A percentile compares a stretch with the other conserved stretches of the same genome.
phyloP scores from a whole-genome alignment of 2,113 vertebrate species.

The Glaucomys volans region DNA sequence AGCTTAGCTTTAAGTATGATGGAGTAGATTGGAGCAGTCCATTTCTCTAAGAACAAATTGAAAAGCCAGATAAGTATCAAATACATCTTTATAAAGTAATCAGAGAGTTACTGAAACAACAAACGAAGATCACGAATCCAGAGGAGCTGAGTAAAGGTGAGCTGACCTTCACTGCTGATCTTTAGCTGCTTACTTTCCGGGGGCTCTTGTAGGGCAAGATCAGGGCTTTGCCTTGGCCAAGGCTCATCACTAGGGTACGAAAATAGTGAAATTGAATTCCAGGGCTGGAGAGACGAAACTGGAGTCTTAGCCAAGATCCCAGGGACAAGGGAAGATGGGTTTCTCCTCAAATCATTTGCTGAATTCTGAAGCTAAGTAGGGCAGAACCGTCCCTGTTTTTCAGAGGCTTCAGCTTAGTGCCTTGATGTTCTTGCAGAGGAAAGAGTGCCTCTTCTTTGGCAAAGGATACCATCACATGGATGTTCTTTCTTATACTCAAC shows the following conservation, averaged over 20 bases:
- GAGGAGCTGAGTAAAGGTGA: neutral
- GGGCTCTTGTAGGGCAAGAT: neutral
- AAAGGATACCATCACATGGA: neutral
- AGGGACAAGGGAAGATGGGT: neutral
- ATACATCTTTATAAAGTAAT: neutral
- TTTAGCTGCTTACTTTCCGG: neutral
- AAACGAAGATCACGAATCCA: neutral
- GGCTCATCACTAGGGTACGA: neutral
- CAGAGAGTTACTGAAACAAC: neutral
- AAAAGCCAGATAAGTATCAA: neutral
- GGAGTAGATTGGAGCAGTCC: neutral
- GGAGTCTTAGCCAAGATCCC: neutral
- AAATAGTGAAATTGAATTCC: neutral
- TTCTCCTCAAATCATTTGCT: neutral
- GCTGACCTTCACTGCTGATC: neutral
- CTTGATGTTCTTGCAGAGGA: neutral
- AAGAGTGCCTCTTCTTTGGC: neutral
- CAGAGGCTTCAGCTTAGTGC: neutral
- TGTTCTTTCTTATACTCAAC: neutral
- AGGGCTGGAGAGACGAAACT: neutral
- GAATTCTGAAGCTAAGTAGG: neutral
- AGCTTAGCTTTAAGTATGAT: neutral
- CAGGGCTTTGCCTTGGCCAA: neutral
- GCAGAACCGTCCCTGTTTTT: neutral
- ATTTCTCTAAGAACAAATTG: neutral